Base-by-base conservation (phyloP, 2,888 invertebrate genomes). In the Melipona beecheii region DNA sequence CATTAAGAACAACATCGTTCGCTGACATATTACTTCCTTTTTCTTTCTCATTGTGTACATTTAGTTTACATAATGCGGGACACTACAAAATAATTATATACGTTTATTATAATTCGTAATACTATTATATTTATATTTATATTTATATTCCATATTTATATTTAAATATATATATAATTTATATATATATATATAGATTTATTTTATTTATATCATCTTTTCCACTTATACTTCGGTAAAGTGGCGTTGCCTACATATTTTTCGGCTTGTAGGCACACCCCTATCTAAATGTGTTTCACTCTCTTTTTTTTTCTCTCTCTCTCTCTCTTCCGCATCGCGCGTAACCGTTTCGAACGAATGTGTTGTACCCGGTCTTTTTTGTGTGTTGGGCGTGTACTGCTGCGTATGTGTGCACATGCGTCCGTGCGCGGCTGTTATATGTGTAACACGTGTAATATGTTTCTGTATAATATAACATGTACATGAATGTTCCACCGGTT, bases 301-400 rank as follows among this genome's bases (percentile, higher is more conserved):
- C 73, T 62, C 95, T 95, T 95, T 70, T 78, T 13, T 76, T 72
- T 95, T 70, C n/a, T n/a, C n/a, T n/a, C n/a, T n/a, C n/a, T n/a
- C n/a, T 78, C 9, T 76, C 69, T 95, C 95, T 95, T 95, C 95
- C 95, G 95, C 95, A 95, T 95, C 95, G 95, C 95, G 95, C 95
- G 95, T 83, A 79, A 88, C 81, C 88, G 78, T 86, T 80, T 85
- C 81, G 81, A 85, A 88, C 82, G 80, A 84, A 86, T 84, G 83
- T 84, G 86, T 90, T 89, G 83, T 87, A 87, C 85, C 87, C 85
- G 86, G 95, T 86, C 75, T 69, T 75, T 84, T 82, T 74, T 86
- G 68, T 75, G 73, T 77, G 49, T 74, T 71, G 68, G 72, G 78
- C 78, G 54, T 81, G 83, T 83, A 58, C 74, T 31, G 65, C 65